These are phyloP conservation scores for Ectemnius continuus DNA, from an alignment of 2,888 invertebrate genomes.

Conservation along the genomic window DNA sequence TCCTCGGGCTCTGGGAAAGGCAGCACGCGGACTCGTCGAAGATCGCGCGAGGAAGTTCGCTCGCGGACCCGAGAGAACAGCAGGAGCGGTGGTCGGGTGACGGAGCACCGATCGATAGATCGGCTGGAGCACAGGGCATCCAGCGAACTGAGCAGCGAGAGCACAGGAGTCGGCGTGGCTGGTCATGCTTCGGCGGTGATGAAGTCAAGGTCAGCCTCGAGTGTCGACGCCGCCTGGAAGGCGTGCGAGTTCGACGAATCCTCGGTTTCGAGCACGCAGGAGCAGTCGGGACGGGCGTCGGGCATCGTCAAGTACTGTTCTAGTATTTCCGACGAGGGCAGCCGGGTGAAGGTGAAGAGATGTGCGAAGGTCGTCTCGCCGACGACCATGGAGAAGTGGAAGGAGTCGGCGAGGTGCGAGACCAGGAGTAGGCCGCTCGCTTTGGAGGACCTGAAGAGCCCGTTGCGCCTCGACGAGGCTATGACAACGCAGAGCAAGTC, in stretches of 20 bases:
- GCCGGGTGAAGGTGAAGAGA: constrained; percentile 61
- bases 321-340: constrained; percentile 62
- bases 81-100: constrained; percentile 7
- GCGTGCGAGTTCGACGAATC: constrained; percentile 54
- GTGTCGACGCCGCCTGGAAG: constrained; percentile 67
- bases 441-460: constrained; percentile 71
- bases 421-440: constrained; percentile 67
- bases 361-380: constrained; percentile 69
- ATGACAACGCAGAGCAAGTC: constrained; percentile 46
- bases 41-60: constrained; percentile 65
- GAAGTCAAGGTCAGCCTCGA: constrained; percentile 70
- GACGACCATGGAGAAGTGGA: constrained; percentile 70
- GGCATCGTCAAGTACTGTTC: constrained; percentile 58
- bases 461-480: constrained; percentile 68
- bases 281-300: constrained; percentile 43
- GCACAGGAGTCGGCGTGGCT: constrained; percentile 2
- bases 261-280: constrained; percentile 49
- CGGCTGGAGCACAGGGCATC: constrained; percentile 42
- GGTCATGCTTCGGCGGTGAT: constrained; percentile 56
- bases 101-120: constrained; percentile 47
- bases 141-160: constrained; percentile 16
- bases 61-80: constrained; percentile 69
- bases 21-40: constrained; percentile 61
- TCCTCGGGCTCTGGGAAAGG: constrained; percentile 71
- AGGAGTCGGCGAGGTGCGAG: constrained; percentile 67